Evolutionary conservation across 2,797 vertebrate species (phyloP).

Genomic region (Danio albolineatus): DNA sequence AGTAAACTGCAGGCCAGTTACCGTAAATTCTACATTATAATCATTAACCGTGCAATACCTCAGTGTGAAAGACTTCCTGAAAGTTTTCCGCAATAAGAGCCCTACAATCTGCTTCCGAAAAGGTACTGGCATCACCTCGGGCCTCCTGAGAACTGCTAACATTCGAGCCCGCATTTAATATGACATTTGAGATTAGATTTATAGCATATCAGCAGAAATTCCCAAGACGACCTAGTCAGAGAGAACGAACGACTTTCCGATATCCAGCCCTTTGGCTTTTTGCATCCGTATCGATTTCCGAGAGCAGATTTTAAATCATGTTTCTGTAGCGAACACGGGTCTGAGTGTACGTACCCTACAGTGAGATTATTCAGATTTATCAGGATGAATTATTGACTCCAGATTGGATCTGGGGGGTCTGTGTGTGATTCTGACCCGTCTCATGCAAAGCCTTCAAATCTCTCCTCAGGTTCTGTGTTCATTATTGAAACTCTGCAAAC

Average conservation of each 20-base stretch:
- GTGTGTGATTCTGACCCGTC: neutral
- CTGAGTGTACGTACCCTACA: conserved; percentile 72
- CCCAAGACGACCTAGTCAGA: conserved; percentile 29
- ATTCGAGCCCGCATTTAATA: conserved; percentile 67
- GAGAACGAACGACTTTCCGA: conserved; percentile 36
- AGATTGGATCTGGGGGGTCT: conserved; percentile 54
- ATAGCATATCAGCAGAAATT: conserved; percentile 71
- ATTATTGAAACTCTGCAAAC: neutral
- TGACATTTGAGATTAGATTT: conserved; percentile 75
- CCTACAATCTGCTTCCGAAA: conserved; percentile 54
- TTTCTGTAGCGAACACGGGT: conserved; percentile 66
- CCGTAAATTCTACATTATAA: too few species aligned
- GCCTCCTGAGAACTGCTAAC: conserved; percentile 61
- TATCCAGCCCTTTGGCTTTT: conserved; percentile 52
- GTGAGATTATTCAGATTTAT: conserved; percentile 81
- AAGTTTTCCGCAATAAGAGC: conserved; percentile 65
- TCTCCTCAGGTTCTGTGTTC: neutral
- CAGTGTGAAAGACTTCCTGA: neutral
- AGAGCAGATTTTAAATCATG: conserved; percentile 75
- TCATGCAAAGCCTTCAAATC: neutral
- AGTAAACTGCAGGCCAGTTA: too few species aligned
- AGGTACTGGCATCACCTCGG: conserved; percentile 69
- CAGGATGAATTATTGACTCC: conserved; percentile 82
- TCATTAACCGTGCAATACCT: too few species aligned
- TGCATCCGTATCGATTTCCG: conserved; percentile 69